Percentiles rank a stretch among this genome's conserved stretches.
phyloP scores from a whole-genome alignment of 2,888 invertebrate genomes.

The Caprella mutica region DNA sequence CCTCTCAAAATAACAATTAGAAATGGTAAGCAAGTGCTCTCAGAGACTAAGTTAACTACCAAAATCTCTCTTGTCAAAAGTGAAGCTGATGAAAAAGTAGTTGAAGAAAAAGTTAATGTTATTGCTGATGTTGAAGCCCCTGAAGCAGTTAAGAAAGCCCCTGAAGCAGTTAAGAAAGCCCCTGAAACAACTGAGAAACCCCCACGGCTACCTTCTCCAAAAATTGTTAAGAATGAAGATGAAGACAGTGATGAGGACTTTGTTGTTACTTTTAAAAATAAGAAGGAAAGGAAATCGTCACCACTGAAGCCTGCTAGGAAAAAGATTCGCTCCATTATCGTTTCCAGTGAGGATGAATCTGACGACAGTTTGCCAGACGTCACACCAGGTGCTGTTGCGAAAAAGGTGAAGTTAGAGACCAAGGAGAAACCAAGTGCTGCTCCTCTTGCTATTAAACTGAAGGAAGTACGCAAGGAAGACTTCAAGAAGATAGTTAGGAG shows the following conservation, averaged over 20 bases:
- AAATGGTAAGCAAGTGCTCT: conserved; percentile 28
- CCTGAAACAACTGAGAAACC: neutral
- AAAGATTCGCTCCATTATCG: neutral
- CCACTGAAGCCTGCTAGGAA: neutral
- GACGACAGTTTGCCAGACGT: too few species aligned
- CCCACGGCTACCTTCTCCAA: too few species aligned
- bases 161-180: neutral
- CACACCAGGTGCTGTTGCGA: too few species aligned
- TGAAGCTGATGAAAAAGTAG: neutral
- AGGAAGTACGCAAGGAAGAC: neutral
- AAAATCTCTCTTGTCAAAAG: conserved; percentile 4
- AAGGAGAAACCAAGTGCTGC: neutral
- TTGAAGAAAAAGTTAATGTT: too few species aligned
- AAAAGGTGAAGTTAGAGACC: neutral
- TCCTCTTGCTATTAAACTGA: neutral
- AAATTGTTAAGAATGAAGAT: neutral
- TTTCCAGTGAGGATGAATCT: conserved; percentile 1
- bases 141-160: neutral
- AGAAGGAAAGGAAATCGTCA: neutral
- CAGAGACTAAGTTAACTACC: conserved; percentile 19
- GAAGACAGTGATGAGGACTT: conserved; percentile 6
- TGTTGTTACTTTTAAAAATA: neutral
- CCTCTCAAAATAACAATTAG: conserved; percentile 29
- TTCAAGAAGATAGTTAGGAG: neutral
- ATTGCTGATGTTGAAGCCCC: neutral